Evolutionary conservation across 1,140 invertebrate genomes (phyloP), one percentile per base, ranked within the genome.

Genomic region (Anastatus disparis): DNA sequence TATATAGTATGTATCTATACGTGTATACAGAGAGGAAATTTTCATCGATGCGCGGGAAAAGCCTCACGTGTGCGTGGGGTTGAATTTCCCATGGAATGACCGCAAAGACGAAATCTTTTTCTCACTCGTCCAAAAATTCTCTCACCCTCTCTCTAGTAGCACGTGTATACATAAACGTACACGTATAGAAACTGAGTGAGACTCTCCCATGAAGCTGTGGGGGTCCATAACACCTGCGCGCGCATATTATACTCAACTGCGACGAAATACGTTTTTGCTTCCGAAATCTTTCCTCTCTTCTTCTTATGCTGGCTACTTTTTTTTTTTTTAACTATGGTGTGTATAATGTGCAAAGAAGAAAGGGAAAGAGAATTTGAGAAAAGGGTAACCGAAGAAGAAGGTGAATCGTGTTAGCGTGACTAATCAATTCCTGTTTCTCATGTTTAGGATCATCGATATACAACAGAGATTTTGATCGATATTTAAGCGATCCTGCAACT

Each of bases 341-440:
- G n/a, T n/a, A n/a, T n/a, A n/a, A 27, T 29, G 15, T 12, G 38
- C 13, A 42, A 31, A 24, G 48, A 29, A 17, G 17, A 24, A 15
- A 46, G 44, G n/a, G 46, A 52, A 48, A 31, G 53, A 53, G 56
- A 46, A 42, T 61, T 38, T 24, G 73, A 67, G 31, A 77, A 69
- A 75, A 75, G 66, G 61, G 66, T 76, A 74, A 76, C 74, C 74
- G 61, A 52, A 79, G 77, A 76, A 71, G n/a, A 46, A 46, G 46
- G 42, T 22, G 22, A 40, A 31, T 48, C 50, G 74, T 69, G 75
- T 74, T 74, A 75, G 74, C 63, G 66, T 71, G 73, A 73, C 73
- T 79, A 78, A 79, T 79, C 76, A 78, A 79, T 78, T 77, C 74
- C 59, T 73, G 63, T 71, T 77, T 77, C 74, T 79, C 68, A 58